Evolutionary conservation across 2,797 vertebrate genomes (phyloP).

Genomic region (Ateles fusciceps): DNA sequence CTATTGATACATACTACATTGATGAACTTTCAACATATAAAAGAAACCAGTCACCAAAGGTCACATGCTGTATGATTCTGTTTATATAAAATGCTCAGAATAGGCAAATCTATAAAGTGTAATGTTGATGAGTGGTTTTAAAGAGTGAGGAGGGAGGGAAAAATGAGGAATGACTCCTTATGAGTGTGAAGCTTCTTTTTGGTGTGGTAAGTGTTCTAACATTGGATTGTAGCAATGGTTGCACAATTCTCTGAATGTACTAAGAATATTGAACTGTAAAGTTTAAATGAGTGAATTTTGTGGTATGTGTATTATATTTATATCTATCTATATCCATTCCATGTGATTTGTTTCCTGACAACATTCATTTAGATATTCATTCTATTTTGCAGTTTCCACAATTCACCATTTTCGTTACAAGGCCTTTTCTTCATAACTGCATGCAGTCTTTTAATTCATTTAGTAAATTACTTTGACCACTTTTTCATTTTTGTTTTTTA

Average conservation of each 20-base stretch:
- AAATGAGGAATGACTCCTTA: background rate
- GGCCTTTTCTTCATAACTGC: background rate
- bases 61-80: background rate
- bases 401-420: background rate
- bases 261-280: background rate
- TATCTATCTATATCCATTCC: background rate
- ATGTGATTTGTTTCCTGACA: background rate
- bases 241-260: background rate
- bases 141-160: background rate
- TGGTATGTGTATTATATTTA: background rate
- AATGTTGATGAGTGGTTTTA: background rate
- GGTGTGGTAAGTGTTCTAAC: background rate
- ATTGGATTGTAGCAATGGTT: background rate
- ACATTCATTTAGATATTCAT: background rate
- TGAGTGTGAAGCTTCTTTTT: background rate
- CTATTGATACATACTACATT: background rate
- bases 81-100: background rate
- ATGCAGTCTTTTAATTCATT: background rate
- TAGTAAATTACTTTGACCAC: background rate
- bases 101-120: background rate
- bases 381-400: background rate
- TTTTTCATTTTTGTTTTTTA: background rate
- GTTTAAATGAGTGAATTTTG: background rate
- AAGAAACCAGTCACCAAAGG: background rate
- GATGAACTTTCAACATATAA: background rate